Base-by-base conservation (phyloP, 1,140 invertebrate species). In the Brachionus sp. region DNA sequence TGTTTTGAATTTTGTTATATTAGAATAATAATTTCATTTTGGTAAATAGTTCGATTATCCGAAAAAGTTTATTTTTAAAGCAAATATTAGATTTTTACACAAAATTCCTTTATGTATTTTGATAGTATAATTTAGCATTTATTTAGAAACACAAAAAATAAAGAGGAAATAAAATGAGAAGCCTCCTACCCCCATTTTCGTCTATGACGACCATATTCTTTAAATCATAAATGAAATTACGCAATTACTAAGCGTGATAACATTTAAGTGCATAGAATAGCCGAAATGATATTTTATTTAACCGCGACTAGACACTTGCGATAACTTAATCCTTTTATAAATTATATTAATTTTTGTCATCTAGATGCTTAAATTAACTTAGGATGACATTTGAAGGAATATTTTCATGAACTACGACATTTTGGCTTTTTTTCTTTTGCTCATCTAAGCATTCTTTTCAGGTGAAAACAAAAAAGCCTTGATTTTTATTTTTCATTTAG, bases 41-140 rank as follows among this genome's bases (percentile, higher is more conserved):
- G 33, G 16, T 16, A 70, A 70, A 70, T 39, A 70, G 33, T 42
- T 70, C 66, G 66, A 70, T 70, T 70, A 70, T 70, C 66, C 66
- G 66, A 70, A 37, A 70, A 70, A 70, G 37, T 37, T 37, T 37
- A 37, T 70, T 66, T 66, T 66, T n/a, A 37, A 35, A 66, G 64
- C 33, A 66, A 66, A 66, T 66, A 66, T 33, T 66, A 37, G 64
- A 66, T 66, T 66, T 66, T 66, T 66, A 7, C 12, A 25, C 50
- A 25, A 57, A 25, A 25, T 57, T 57, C 19, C 50, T 25, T 57
- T 23, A 57, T 57, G 50, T 57, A 57, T 57, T 25, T 57, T 19
- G 50, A 19, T 57, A 57, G 50, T 57, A 57, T 5, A 57, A 57
- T 19, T 57, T 57, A 53, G 7, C 50, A 53, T 23, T 19, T 53